Evolutionary conservation across 2,888 invertebrate species (phyloP).

Genomic region (Coenonympha glycerion): DNA sequence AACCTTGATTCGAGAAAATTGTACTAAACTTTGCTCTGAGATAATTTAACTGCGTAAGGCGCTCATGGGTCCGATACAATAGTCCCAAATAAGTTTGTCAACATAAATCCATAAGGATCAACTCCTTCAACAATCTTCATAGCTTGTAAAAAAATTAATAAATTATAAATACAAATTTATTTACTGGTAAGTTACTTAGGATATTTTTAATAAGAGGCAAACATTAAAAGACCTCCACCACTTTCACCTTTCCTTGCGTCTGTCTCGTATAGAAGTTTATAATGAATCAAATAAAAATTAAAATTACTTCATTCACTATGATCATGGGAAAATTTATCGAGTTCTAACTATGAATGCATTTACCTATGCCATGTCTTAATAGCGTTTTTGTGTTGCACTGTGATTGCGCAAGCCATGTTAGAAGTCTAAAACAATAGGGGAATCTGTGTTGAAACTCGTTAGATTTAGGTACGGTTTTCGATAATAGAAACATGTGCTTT

Average conservation of each 20-base stretch:
- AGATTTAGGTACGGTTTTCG: constrained; percentile 20
- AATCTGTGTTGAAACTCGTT: constrained; percentile 18
- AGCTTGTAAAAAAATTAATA: no score
- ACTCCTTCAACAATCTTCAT: no score
- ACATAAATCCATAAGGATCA: no score
- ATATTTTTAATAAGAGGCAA: no score
- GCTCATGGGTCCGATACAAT: not conserved
- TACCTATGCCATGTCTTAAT: constrained; percentile 1
- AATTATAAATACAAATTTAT: no score
- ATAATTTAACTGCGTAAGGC: not conserved
- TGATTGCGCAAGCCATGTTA: constrained; percentile 19
- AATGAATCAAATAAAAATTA: no score
- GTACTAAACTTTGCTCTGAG: constrained; percentile 5
- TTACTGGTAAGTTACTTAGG: no score
- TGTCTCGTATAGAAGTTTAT: no score
- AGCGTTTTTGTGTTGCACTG: constrained; percentile 14
- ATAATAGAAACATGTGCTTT: constrained; percentile 10
- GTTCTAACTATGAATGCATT: not conserved
- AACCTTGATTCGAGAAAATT: constrained; percentile 23
- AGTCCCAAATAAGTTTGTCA: no score
- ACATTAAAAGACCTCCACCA: no score
- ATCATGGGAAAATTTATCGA: not conserved
- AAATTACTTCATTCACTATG: no score
- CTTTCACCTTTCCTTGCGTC: no score
- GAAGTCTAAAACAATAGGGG: constrained; percentile 24